These are phyloP conservation scores for Chloebia gouldiae DNA, from an alignment of 2,113 vertebrate species.

Conservation along the genomic window DNA sequence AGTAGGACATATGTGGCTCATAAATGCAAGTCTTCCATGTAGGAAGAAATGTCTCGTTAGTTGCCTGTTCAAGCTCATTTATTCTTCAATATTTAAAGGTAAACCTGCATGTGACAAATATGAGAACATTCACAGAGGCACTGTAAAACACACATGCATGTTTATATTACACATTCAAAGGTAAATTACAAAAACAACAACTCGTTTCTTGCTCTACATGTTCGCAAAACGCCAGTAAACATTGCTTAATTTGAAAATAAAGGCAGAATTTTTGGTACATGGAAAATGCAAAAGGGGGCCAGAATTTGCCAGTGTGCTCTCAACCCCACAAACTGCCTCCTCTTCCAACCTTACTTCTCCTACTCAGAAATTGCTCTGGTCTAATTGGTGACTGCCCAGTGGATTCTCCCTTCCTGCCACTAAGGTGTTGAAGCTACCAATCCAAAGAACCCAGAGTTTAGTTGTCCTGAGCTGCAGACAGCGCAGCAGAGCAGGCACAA, in stretches of 20 bases:
- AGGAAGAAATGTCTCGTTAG: not conserved
- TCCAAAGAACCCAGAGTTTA: not conserved
- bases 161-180: not conserved
- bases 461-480: not conserved
- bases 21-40: not conserved
- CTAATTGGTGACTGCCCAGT: not conserved
- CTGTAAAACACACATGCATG: not conserved
- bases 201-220: accelerated
- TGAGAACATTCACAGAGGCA: not conserved
- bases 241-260: not conserved
- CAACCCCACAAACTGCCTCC: not conserved
- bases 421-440: not conserved
- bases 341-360: not conserved
- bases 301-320: not conserved
- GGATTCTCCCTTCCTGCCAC: not conserved
- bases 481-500: not conserved
- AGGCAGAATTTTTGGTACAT: not conserved
- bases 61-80: not conserved
- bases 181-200: not conserved
- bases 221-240: accelerated
- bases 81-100: not conserved
- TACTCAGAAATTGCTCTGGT: not conserved
- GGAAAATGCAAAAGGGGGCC: not conserved
- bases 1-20: not conserved
- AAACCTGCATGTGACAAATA: not conserved